A percentile compares a stretch with the other conserved stretches of the same genome.
These are phyloP conservation scores for Tenthredo notha DNA, from an alignment of 2,888 invertebrate species.

Conservation along the genomic window DNA sequence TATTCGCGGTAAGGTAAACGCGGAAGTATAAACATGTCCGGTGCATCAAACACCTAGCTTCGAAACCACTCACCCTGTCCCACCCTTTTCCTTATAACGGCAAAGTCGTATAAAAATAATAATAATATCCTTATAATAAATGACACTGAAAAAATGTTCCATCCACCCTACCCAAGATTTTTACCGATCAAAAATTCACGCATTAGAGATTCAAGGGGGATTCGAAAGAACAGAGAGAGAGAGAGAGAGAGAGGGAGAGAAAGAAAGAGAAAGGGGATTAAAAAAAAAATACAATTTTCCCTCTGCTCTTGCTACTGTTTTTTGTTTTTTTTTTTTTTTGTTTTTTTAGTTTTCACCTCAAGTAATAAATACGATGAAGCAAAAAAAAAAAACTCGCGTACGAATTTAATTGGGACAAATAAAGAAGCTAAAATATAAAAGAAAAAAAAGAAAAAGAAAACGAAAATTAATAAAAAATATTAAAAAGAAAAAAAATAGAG, in stretches of 20 bases:
- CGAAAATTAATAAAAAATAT: not conserved
- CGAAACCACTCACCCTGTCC: not conserved
- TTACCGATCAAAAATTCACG: not conserved
- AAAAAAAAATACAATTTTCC: not conserved
- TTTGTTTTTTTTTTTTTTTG: not conserved
- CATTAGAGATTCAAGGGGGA: constrained; percentile 1
- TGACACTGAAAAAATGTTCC: not conserved
- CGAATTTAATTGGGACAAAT: constrained; percentile 20
- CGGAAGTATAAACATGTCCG: constrained; percentile 37
- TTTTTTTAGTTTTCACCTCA: not conserved
- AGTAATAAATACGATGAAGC: not conserved
- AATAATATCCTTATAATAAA: constrained; percentile 7
- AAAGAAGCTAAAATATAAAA: too few species aligned
- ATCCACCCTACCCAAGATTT: not conserved
- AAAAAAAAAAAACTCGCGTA: not conserved
- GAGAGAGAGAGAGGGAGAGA: too few species aligned
- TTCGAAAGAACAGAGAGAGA: not conserved
- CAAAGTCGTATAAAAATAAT: constrained; percentile 20
- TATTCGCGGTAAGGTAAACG: constrained; percentile 2
- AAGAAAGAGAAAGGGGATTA: not conserved
- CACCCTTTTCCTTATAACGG: not conserved
- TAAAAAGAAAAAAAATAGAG: not conserved
- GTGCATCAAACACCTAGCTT: constrained; percentile 17
- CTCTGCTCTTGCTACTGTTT: not conserved
- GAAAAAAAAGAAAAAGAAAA: not conserved